These are phyloP conservation scores for Ganaspis sp. DNA, from an alignment of 1,140 invertebrate genomes.

Conservation along the genomic window DNA sequence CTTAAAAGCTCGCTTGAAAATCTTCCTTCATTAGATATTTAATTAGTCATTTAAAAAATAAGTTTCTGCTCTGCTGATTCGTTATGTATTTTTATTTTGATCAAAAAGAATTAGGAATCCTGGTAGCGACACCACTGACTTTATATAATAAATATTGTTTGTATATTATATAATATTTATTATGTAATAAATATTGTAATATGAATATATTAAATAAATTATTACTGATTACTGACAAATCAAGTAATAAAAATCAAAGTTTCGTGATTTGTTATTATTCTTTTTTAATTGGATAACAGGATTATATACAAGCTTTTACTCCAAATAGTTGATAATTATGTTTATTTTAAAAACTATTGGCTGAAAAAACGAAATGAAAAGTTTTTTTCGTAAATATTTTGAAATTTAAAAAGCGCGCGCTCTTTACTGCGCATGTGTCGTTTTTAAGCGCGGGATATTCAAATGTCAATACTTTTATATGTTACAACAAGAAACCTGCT, in stretches of 20 bases:
- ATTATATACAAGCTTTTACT: neutral
- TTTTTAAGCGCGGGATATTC: no score
- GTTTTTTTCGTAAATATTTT: no score
- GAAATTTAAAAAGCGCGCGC: neutral
- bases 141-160: conserved; percentile 32
- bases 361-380: no score
- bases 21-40: neutral
- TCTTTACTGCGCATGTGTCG: no score
- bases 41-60: neutral
- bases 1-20: conserved; percentile 14
- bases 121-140: conserved; percentile 31
- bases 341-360: no score
- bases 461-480: no score
- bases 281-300: no score
- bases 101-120: neutral
- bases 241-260: conserved; percentile 32
- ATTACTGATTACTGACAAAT: conserved; percentile 35
- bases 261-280: no score
- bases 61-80: conserved; percentile 9
- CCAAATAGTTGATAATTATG: neutral
- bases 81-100: conserved; percentile 6
- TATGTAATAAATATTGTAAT: conserved; percentile 39
- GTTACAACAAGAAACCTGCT: no score
- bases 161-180: conserved; percentile 31
- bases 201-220: conserved; percentile 39